These are phyloP conservation scores for Aptenodytes forsteri DNA, from an alignment of 2,113 vertebrate species.

Conservation along the genomic window DNA sequence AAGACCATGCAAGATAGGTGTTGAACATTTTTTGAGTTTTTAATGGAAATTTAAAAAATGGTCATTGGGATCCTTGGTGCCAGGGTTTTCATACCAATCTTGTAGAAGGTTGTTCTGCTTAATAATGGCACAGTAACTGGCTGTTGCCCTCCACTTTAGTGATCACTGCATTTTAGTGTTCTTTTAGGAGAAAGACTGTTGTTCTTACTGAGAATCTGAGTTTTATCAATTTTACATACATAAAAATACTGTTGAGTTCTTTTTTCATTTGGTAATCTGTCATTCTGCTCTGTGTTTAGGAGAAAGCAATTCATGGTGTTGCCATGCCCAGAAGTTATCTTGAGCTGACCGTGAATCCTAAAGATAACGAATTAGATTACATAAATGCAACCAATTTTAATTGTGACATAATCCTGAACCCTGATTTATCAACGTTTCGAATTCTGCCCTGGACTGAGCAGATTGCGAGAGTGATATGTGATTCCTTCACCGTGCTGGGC, in stretches of 20 bases:
- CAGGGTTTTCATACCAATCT: neutral
- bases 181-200: neutral
- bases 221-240: neutral
- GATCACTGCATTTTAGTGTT: neutral
- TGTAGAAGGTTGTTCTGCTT: neutral
- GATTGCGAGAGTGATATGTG: conserved; percentile 90
- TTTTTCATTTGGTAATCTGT: neutral
- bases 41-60: neutral
- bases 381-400: conserved; percentile 84
- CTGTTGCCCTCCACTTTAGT: neutral
- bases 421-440: conserved; percentile 87
- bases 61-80: neutral
- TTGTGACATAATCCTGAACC: conserved; percentile 89
- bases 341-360: conserved; percentile 86
- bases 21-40: neutral
- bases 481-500: conserved; percentile 86
- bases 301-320: conserved; percentile 87
- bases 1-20: neutral
- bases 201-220: neutral
- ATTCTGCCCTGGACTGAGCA: conserved; percentile 88
- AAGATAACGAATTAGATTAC: conserved; percentile 85
- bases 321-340: conserved; percentile 91
- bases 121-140: neutral
- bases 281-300: conserved; percentile 74
- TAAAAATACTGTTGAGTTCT: neutral